Evolutionary conservation across 2,888 invertebrate species (phyloP).

Genomic region (Alitta virens): DNA sequence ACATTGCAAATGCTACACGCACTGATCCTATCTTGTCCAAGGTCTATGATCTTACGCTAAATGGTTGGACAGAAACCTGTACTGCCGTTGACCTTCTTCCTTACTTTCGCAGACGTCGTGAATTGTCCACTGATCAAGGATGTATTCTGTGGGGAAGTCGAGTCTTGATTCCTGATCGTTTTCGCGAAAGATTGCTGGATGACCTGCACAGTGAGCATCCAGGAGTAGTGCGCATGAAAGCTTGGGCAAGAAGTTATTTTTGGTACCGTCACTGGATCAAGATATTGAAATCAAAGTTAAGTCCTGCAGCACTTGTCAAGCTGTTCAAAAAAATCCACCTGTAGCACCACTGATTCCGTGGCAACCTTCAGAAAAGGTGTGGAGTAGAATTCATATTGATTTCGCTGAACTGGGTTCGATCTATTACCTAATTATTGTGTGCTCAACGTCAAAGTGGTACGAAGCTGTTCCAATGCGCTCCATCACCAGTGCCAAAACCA

Average conservation of each 20-base stretch:
- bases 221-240: slow-evolving; percentile 31
- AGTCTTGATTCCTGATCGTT: slow-evolving; percentile 26
- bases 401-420: slow-evolving; percentile 33
- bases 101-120: slow-evolving; percentile 1
- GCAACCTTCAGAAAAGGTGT: slow-evolving; percentile 34
- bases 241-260: slow-evolving; percentile 26
- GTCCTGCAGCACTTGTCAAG: slow-evolving; percentile 16
- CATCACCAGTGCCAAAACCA: slow-evolving; percentile 24
- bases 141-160: slow-evolving; percentile 25
- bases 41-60: not conserved
- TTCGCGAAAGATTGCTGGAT: slow-evolving; percentile 18
- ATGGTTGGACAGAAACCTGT: too few relatives aligned
- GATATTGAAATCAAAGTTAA: slow-evolving; percentile 20
- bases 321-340: slow-evolving; percentile 21
- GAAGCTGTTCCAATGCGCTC: slow-evolving; percentile 23
- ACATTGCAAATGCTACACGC: too few relatives aligned
- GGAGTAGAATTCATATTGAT: slow-evolving; percentile 36
- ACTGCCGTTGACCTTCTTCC: not conserved
- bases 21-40: not conserved
- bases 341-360: slow-evolving; percentile 35
- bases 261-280: slow-evolving; percentile 32
- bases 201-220: slow-evolving; percentile 31
- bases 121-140: slow-evolving; percentile 17
- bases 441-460: slow-evolving; percentile 34
- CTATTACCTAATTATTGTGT: slow-evolving; percentile 30